Evolutionary conservation across 2,888 invertebrate species (phyloP), one percentile per base, ranked within the genome.

Genomic region (Polia nebulosa): DNA sequence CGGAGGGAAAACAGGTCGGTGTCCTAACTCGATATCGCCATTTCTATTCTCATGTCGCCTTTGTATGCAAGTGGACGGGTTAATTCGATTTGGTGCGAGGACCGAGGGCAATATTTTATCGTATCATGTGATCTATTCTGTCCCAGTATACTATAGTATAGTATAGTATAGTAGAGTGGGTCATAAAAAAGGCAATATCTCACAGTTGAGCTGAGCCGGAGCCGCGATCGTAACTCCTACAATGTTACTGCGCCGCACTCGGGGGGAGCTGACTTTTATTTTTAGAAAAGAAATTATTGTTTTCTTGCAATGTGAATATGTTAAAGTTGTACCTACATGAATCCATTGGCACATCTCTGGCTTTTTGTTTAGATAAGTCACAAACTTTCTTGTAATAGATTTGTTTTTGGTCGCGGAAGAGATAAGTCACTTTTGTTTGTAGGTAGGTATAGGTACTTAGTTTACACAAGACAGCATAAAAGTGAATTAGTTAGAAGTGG

Each of bases 111-210:
- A 95, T 95, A 95, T 95, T 95, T 95, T 95, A 95, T 95, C 92
- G 94, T 91, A 95, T 94, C 94, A 94, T 95, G 95, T 95, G 95
- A 95, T 95, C 95, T 95, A 93, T 95, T 95, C 93, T 95, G 93
- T 94, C 92, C 94, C 91, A 86, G 79, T 82, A 81, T 41, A 41
- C n/a, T 41, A 41, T 85, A 92, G 92, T 92, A 90, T 94, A 92
- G 92, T 92, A 90, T 94, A 94, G 93, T 94, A 94, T 94, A 94
- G 94, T 92, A 93, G 93, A 95, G 95, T 94, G 94, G 92, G 95
- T 89, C 91, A 94, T 95, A 95, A 95, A 95, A 95, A 95, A 95
- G 92, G 95, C 92, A 95, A 95, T 95, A 95, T 95, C 94, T 95
- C 94, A 95, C 95, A 93, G 95, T 95, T 92, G 95, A 95, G 92